These are phyloP conservation scores for Thaleichthys pacificus DNA, from an alignment of 2,797 vertebrate genomes.

Conservation along the genomic window DNA sequence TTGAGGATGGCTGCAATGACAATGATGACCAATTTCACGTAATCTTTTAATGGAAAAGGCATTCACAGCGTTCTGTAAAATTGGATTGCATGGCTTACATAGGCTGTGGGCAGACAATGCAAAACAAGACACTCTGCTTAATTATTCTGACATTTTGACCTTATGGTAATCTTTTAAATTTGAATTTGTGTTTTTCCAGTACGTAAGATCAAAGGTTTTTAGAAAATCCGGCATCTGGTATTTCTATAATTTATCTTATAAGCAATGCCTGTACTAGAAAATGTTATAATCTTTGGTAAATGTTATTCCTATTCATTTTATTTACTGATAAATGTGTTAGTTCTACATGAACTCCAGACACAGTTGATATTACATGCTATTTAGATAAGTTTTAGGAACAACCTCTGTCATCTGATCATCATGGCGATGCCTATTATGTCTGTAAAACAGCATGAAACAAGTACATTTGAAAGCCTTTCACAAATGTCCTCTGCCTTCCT, in stretches of 20 bases:
- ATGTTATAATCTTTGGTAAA: not conserved
- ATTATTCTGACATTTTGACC: not conserved
- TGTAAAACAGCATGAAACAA: not conserved
- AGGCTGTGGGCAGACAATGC: no score
- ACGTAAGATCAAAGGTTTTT: not conserved
- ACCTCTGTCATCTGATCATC: not conserved
- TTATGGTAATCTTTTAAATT: not conserved
- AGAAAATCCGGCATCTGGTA: not conserved
- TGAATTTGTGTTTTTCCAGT: not conserved
- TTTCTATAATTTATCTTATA: not conserved
- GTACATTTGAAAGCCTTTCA: not conserved
- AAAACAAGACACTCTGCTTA: no score
- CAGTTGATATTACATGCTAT: not conserved
- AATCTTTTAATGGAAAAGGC: no score
- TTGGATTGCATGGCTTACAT: no score
- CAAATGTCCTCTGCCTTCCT: slow-evolving; percentile 13
- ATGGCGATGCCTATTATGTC: not conserved
- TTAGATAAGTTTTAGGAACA: not conserved
- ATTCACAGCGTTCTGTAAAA: no score
- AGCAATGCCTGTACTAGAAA: not conserved
- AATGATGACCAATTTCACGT: no score
- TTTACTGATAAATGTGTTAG: not conserved
- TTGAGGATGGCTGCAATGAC: no score
- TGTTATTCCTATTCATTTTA: not conserved
- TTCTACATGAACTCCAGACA: not conserved